Evolutionary conservation across 92 coral and sea anemone genomes (phyloP).

Genomic region (Phenganax stokvisi): DNA sequence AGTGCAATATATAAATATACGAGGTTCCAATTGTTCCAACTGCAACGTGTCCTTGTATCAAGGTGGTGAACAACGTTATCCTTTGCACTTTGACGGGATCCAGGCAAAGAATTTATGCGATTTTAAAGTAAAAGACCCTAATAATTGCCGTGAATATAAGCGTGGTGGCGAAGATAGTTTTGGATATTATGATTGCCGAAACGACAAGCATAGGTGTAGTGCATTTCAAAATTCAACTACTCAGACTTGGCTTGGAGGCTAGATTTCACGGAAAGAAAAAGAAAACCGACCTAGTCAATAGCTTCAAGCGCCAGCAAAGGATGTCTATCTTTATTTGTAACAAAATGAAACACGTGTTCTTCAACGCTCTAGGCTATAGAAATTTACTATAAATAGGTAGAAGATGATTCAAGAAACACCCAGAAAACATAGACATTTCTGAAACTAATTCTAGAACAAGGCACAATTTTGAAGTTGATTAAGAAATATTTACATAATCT

Average conservation of each 20-base stretch:
- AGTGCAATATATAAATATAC: conserved; percentile 5
- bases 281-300: neutral
- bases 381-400: too few relatives aligned
- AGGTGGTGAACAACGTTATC: neutral
- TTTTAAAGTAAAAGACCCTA: neutral
- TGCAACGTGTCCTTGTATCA: neutral
- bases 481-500: too few relatives aligned
- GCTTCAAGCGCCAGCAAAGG: neutral
- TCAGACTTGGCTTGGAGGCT: conserved; percentile 27
- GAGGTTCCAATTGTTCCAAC: conserved; percentile 3
- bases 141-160: too few relatives aligned
- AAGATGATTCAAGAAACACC: too few relatives aligned
- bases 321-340: too few relatives aligned
- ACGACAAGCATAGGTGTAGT: conserved; percentile 3
- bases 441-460: too few relatives aligned
- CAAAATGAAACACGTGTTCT: too few relatives aligned
- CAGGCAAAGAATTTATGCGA: neutral
- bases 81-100: conserved; percentile 4
- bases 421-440: too few relatives aligned
- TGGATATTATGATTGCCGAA: neutral
- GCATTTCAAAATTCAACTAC: conserved; percentile 9
- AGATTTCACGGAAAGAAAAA: neutral
- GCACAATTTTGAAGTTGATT: too few relatives aligned
- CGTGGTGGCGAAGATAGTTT: conserved; percentile 23
- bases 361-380: too few relatives aligned